Percentiles rank a stretch among this genome's conserved stretches.
These are phyloP conservation scores for Scomber colias DNA, from an alignment of 2,113 vertebrate genomes.

Conservation along the genomic window DNA sequence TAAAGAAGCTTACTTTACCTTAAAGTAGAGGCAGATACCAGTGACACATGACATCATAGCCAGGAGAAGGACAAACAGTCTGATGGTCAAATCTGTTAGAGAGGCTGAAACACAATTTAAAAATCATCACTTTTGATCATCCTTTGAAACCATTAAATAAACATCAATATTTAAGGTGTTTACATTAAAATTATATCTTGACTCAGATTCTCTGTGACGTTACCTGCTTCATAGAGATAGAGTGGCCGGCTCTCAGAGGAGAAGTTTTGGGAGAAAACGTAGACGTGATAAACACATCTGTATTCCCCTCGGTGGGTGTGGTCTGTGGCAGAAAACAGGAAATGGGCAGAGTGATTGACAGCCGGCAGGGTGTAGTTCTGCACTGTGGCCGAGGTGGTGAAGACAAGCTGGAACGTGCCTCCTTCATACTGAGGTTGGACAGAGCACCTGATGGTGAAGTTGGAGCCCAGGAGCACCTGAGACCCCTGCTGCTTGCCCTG, in stretches of 20 bases:
- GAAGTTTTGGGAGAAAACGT: slow-evolving; percentile 23
- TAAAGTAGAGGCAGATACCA: not conserved
- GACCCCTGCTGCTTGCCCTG: not conserved
- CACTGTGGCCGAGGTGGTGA: not conserved
- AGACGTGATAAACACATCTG: slow-evolving; percentile 20
- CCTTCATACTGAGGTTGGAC: slow-evolving; percentile 19
- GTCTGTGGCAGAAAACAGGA: slow-evolving; percentile 22
- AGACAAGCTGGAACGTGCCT: slow-evolving; percentile 43
- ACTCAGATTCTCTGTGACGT: not conserved
- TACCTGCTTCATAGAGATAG: slow-evolving; percentile 5
- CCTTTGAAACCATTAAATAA: too few relatives aligned
- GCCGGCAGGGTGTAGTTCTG: slow-evolving; percentile 18
- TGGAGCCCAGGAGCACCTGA: slow-evolving; percentile 3
- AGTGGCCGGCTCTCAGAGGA: slow-evolving; percentile 14
- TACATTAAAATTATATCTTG: not conserved
- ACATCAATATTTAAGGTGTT: too few relatives aligned
- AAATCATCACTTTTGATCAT: too few relatives aligned
- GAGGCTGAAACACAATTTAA: slow-evolving; percentile 13
- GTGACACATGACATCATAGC: not conserved
- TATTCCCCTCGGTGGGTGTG: slow-evolving; percentile 23
- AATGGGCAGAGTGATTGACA: slow-evolving; percentile 23
- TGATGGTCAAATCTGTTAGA: slow-evolving; percentile 13
- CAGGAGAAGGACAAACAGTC: slow-evolving; percentile 11
- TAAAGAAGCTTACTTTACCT: not conserved
- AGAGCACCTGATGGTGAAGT: slow-evolving; percentile 37